These are phyloP conservation scores for Sebastes hopkinsi DNA, from an alignment of 2,797 vertebrate genomes.

Conservation along the genomic window DNA sequence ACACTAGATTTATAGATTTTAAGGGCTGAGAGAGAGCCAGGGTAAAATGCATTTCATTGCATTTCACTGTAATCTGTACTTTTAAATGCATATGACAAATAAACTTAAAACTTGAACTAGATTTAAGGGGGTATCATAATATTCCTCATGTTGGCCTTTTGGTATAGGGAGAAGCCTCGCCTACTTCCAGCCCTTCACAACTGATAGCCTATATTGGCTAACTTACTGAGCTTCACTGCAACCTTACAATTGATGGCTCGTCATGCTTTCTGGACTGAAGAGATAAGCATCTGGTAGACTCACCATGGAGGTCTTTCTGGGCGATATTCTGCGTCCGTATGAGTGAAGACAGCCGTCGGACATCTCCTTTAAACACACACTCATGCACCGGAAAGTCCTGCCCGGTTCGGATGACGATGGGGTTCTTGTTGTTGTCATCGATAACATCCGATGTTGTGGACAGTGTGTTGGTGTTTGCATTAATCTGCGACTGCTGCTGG, in stretches of 20 bases:
- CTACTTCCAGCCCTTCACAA: slow-evolving; percentile 17
- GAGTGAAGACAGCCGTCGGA: slow-evolving; percentile 92
- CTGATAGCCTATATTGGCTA: slow-evolving; percentile 29
- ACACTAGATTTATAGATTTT: no score
- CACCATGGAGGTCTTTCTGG: slow-evolving; percentile 96
- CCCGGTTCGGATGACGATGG: slow-evolving; percentile 69
- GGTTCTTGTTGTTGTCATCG: slow-evolving; percentile 84
- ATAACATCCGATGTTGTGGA: slow-evolving; percentile 65
- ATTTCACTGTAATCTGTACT: no score
- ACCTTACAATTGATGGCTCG: slow-evolving; percentile 12
- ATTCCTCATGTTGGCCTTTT: slow-evolving; percentile 17
- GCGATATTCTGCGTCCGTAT: slow-evolving; percentile 97
- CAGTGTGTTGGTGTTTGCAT: slow-evolving; percentile 77
- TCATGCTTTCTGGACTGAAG: no score
- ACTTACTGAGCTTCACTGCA: slow-evolving; percentile 12
- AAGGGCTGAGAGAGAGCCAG: no score
- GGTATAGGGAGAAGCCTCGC: slow-evolving; percentile 36
- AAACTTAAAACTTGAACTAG: not conserved
- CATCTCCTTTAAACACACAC: slow-evolving; percentile 95
- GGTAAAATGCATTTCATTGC: no score
- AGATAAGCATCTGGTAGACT: slow-evolving; percentile 61
- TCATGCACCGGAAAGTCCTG: slow-evolving; percentile 94
- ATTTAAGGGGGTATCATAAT: not conserved
- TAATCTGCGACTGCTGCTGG: slow-evolving; percentile 76
- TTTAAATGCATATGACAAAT: no score